Conservation (phyloP, 2,888 invertebrate species). For the Caenorhabditis doughertyi region DNA sequence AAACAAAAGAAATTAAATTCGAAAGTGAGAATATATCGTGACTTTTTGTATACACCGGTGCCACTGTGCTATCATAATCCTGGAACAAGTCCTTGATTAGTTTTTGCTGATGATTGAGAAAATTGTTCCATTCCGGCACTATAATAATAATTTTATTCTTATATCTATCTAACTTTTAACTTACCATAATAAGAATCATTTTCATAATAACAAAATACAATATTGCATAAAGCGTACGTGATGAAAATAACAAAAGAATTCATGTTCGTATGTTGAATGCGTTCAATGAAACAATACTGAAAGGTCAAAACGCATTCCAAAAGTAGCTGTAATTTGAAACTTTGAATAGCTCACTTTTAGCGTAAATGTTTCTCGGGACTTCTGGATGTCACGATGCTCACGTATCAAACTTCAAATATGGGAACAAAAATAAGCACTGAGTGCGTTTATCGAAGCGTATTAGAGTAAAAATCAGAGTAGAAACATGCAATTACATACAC, state of each 20-base stretch:
- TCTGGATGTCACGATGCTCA: too few species aligned
- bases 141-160: background rate
- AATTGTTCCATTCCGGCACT: constrained; percentile 14
- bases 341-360: background rate
- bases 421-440: too few species aligned
- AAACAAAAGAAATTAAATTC: background rate
- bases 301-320: background rate
- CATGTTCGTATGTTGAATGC: background rate
- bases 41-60: constrained; percentile 21
- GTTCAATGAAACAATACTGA: background rate
- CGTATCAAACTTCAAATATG: too few species aligned
- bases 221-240: background rate
- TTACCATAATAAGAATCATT: constrained; percentile 24
- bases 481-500: too few species aligned
- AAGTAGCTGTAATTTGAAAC: background rate
- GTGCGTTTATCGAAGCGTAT: too few species aligned
- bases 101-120: background rate
- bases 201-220: constrained; percentile 7
- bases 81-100: constrained; percentile 10
- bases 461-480: too few species aligned
- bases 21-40: too few species aligned
- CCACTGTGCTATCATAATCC: background rate
- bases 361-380: background rate
- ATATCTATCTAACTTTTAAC: background rate
- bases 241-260: background rate